These are phyloP conservation scores for Nephrotoma flavescens DNA, from an alignment of 2,888 invertebrate species.

Conservation along the genomic window DNA sequence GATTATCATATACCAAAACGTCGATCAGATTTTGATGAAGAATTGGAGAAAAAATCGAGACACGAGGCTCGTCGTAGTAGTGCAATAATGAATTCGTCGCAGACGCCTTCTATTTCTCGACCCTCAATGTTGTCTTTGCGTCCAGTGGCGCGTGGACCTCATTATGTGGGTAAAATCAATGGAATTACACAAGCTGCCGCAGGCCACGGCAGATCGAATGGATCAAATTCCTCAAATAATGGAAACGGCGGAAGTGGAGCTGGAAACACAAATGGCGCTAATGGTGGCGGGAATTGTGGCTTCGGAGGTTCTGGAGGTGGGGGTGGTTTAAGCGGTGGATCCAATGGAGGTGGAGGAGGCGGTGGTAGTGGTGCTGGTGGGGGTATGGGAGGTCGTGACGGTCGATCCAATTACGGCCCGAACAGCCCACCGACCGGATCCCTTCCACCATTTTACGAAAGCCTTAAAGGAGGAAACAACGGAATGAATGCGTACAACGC, in stretches of 20 bases:
- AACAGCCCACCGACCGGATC: conserved; percentile 79
- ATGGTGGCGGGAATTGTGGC: conserved; percentile 23
- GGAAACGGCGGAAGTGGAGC: conserved; percentile 19
- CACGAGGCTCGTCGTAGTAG: conserved; percentile 54
- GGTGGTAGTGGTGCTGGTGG: conserved; percentile 59
- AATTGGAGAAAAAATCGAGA: conserved; percentile 45
- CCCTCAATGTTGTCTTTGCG: conserved; percentile 38
- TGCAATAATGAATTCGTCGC: conserved; percentile 36
- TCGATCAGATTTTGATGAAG: conserved; percentile 35
- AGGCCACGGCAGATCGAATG: conserved; percentile 59
- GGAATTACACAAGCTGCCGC: conserved; percentile 60
- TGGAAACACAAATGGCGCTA: conserved; percentile 18
- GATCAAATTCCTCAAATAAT: conserved; percentile 38
- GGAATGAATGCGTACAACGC: conserved; percentile 50
- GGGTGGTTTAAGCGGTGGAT: conserved; percentile 40
- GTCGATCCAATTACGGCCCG: conserved; percentile 73
- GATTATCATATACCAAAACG: conserved; percentile 79
- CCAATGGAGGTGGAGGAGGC: conserved; percentile 37
- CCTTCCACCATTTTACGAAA: conserved; percentile 79
- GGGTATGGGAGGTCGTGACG: conserved; percentile 64
- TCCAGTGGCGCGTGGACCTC: conserved; percentile 32
- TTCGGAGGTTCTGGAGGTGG: conserved; percentile 26
- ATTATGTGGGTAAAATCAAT: conserved; percentile 37
- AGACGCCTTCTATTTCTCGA: background rate
- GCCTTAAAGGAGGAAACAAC: conserved; percentile 65